phyloP scores from a whole-genome alignment of 2,888 invertebrate species.

The Trichopria drosophilae region DNA sequence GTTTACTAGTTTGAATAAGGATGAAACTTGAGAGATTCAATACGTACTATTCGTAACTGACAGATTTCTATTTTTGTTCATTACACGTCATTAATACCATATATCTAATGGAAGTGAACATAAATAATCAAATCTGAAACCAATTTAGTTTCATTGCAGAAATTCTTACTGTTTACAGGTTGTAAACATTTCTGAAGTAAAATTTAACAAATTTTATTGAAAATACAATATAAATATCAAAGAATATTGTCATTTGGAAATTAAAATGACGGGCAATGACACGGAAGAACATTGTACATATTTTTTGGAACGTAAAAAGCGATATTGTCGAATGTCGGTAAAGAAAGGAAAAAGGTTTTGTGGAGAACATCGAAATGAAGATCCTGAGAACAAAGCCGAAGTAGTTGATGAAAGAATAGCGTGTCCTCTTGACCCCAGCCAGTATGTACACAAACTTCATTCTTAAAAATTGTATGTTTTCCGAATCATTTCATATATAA shows the following conservation, averaged over 20 bases:
- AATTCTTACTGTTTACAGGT: background rate
- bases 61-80: no score
- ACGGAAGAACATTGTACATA: constrained; percentile 46
- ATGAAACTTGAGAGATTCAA: no score
- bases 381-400: constrained; percentile 30
- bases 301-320: constrained; percentile 72
- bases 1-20: no score
- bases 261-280: constrained; percentile 16
- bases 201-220: background rate
- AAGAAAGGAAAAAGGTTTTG: constrained; percentile 71
- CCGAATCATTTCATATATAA: constrained; percentile 22
- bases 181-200: background rate
- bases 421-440: constrained; percentile 75
- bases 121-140: no score
- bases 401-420: constrained; percentile 60
- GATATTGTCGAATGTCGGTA: constrained; percentile 76
- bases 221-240: no score
- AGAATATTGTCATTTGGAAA: background rate
- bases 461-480: background rate
- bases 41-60: no score
- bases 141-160: no score
- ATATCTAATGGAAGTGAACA: no score
- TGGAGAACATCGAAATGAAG: constrained; percentile 63
- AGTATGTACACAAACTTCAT: constrained; percentile 61
- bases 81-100: no score